phyloP scores from a whole-genome alignment of 2,888 invertebrate genomes.

The Dicyrtomina minuta region DNA sequence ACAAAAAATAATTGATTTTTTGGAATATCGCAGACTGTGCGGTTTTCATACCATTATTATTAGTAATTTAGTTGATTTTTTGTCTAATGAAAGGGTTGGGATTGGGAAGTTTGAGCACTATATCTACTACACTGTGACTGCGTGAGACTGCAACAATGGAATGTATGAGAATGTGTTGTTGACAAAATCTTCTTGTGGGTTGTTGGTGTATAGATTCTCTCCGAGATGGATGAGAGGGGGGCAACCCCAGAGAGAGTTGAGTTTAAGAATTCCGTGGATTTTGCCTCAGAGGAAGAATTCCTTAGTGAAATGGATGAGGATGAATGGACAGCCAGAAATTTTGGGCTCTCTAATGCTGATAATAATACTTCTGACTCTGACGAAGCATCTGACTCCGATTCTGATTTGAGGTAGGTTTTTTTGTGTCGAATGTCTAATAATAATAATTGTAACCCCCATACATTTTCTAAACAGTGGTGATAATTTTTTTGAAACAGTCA shows the following conservation, averaged over 20 bases:
- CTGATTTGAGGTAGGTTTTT: conserved; percentile 55
- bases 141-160: conserved; percentile 15
- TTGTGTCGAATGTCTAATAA: too few species aligned
- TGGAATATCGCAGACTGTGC: too few species aligned
- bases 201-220: conserved; percentile 47
- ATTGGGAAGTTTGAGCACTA: too few species aligned
- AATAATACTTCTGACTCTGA: conserved; percentile 70
- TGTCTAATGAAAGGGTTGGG: too few species aligned
- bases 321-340: conserved; percentile 93
- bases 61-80: too few species aligned
- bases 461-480: neutral
- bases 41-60: neutral
- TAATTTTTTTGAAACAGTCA: neutral
- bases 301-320: conserved; percentile 87
- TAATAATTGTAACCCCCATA: neutral
- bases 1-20: too few species aligned
- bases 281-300: conserved; percentile 58
- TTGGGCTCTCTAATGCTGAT: conserved; percentile 73
- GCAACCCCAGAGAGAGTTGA: conserved; percentile 75
- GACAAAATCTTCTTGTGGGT: conserved; percentile 19
- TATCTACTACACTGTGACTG: neutral
- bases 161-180: conserved; percentile 24
- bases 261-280: conserved; percentile 67
- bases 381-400: conserved; percentile 56
- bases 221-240: conserved; percentile 54